Percentiles rank a stretch among this genome's conserved stretches.
Conservation (phyloP, 2,797 vertebrate species). For the Clarias pachynema region DNA sequence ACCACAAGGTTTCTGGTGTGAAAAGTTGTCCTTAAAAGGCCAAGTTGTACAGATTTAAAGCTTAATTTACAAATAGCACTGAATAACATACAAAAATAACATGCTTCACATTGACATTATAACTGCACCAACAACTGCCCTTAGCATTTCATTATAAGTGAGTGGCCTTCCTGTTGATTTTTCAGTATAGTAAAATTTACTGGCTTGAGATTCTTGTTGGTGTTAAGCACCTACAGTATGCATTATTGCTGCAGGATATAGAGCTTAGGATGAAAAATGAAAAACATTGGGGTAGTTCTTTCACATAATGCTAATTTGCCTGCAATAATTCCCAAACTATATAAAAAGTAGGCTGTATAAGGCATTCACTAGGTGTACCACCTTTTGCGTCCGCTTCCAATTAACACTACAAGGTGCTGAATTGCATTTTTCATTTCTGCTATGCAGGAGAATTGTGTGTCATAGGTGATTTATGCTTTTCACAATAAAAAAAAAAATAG, state of each 20-base stretch:
- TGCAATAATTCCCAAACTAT: neutral
- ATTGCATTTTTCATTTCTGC: constrained; percentile 74
- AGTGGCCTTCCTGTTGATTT: neutral
- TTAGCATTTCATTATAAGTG: neutral
- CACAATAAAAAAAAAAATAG: constrained; percentile 60
- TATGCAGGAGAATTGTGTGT: constrained; percentile 74
- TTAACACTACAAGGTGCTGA: constrained; percentile 75
- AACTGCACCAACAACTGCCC: neutral
- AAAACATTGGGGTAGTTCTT: neutral
- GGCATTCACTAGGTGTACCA: constrained; percentile 3
- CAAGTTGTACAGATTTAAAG: neutral
- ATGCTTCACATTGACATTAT: neutral
- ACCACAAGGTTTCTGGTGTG: neutral
- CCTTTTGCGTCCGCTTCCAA: constrained; percentile 49
- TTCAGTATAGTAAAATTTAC: neutral
- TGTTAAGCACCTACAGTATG: neutral
- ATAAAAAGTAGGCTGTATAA: neutral
- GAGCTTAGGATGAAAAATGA: neutral
- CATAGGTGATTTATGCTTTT: constrained; percentile 75
- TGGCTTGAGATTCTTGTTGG: neutral
- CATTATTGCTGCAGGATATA: neutral
- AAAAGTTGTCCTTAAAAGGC: neutral
- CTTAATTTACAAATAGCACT: neutral
- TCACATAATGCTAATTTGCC: neutral
- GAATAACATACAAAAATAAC: neutral